Evolutionary conservation across 2,888 invertebrate genomes (phyloP).

Genomic region (Rapana venosa): DNA sequence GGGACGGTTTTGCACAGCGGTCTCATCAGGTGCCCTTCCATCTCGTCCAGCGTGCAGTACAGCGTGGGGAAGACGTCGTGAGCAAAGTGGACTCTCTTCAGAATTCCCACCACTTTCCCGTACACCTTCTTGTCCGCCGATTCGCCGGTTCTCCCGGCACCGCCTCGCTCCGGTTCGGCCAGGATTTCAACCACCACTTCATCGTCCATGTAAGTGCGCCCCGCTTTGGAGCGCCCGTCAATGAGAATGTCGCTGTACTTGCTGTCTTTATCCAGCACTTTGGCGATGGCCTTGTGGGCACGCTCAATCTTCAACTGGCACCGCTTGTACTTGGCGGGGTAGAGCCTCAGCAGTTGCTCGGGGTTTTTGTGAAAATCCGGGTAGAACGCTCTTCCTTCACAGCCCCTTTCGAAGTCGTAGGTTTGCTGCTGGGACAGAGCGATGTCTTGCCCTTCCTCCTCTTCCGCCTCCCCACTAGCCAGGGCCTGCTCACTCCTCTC

Average conservation of each 20-base stretch:
- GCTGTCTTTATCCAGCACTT: conserved; percentile 33
- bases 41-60: conserved; percentile 58
- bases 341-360: background rate
- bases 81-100: conserved; percentile 47
- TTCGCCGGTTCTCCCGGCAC: background rate
- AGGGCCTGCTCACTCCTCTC: conserved; percentile 37
- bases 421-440: background rate
- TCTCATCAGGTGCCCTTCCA: conserved; percentile 53
- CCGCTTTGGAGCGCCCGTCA: conserved; percentile 51
- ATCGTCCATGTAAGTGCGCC: conserved; percentile 50
- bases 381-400: conserved; percentile 13
- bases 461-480: background rate
- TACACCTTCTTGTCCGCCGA: conserved; percentile 37
- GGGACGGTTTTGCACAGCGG: conserved; percentile 65
- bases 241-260: conserved; percentile 45
- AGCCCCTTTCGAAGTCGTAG: background rate
- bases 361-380: background rate
- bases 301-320: conserved; percentile 47
- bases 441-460: background rate
- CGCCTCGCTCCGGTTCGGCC: conserved; percentile 25
- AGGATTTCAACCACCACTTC: conserved; percentile 51
- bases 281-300: conserved; percentile 44
- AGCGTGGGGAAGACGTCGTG: conserved; percentile 56
- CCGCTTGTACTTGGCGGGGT: conserved; percentile 43
- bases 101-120: conserved; percentile 58